Percentiles rank a stretch among this genome's conserved stretches.
Conservation (phyloP, 1,140 invertebrate genomes). For the honey bee (Apis mellifera) region DNA sequence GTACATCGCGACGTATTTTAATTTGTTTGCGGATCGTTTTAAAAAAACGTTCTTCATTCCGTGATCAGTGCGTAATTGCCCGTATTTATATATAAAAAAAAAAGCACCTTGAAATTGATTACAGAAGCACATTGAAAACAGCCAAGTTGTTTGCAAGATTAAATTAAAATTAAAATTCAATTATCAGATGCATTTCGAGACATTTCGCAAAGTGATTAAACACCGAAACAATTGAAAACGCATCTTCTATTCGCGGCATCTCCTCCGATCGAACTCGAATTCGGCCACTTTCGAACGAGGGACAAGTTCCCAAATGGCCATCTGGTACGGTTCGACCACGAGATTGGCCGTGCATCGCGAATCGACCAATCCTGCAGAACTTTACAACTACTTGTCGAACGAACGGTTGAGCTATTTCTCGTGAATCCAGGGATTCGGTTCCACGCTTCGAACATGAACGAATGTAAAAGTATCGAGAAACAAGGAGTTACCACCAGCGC, state of each 20-base stretch:
- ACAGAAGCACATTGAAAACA: too few relatives aligned
- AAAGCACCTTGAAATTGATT: too few relatives aligned
- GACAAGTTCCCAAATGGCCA: background rate
- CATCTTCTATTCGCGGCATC: background rate
- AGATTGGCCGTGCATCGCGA: background rate
- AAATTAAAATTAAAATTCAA: too few relatives aligned
- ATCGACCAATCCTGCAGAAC: background rate
- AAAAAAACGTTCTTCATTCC: too few relatives aligned
- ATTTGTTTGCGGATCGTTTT: too few relatives aligned
- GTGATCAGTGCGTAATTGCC: too few relatives aligned
- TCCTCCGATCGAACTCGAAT: background rate
- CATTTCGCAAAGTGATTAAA: too few relatives aligned
- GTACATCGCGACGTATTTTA: too few relatives aligned
- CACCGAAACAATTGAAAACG: background rate
- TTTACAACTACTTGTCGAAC: conserved; percentile 10
- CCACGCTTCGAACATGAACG: conserved; percentile 10
- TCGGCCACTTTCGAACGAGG: background rate
- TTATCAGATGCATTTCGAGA: too few relatives aligned
- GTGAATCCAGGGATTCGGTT: background rate
- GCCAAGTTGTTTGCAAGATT: too few relatives aligned
- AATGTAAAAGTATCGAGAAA: conserved; percentile 36
- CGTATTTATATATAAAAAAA: too few relatives aligned
- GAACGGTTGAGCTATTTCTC: conserved; percentile 15
- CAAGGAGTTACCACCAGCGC: conserved; percentile 32
- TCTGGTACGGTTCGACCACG: background rate